Evolutionary conservation across 2,797 vertebrate species (phyloP), one percentile per base, ranked within the genome.

Genomic region (Smutsia temminckii): DNA sequence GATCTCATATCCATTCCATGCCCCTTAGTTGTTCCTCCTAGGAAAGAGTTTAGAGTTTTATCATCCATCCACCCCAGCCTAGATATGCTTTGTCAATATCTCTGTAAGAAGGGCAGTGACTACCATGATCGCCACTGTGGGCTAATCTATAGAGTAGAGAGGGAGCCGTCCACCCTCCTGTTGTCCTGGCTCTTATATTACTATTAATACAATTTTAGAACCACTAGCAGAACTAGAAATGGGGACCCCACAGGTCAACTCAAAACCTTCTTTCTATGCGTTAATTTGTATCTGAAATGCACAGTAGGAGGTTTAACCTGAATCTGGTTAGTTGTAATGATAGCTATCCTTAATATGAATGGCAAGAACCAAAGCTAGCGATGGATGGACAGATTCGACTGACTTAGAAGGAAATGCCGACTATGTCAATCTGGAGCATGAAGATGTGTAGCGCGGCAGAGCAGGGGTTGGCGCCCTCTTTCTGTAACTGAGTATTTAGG

Each of bases 361-460:
- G 13, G 16, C 2, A 3, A 42, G 74, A 49, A 23, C 17, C 17
- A 25, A 57, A 85, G 20, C n/a, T 27, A 14, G 1, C 57, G 16
- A 18, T 0, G 6, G 75, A 25, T 4, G 10, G 10, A 32, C 2
- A 40, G 85, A 11, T 51, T 7, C 49, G 42, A 71, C 53, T 4
- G 55, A 78, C 29, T 49, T 40, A 37, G 64, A 59, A 69, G 8
- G 16, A 64, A 11, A 51, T 7, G 34, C 20, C 20, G 2, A 12
- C 12, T 3, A 0, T 0, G 32, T 57, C 8, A 1, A 20, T 5
- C 23, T 0, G 3, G 57, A 34, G 37, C 23, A 57, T 13, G 69
- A 3, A 29, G 29, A 10, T 14, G 3, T 2, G 27, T 29, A 1
- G 42, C 2, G 0, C 0, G 21, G 3, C 1, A 1, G 2, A 8